phyloP scores from a whole-genome alignment of 2,113 vertebrate genomes.

The Phasianus colchicus region DNA sequence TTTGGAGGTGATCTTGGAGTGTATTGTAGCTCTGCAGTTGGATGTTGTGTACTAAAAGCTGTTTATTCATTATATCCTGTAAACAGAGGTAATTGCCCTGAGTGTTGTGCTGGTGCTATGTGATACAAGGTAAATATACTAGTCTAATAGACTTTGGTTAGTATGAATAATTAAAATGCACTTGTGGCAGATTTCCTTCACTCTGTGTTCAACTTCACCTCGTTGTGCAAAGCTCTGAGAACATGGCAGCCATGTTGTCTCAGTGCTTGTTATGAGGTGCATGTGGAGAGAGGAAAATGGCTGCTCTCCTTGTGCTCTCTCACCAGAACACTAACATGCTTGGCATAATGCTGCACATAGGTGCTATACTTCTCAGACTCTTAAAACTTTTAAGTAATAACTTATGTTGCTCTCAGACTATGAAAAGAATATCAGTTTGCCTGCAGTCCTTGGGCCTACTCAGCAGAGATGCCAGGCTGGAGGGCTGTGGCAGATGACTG shows the following conservation, averaged over 20 bases:
- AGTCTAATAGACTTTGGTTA: not conserved
- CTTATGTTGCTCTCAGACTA: too few species aligned
- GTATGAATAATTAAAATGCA: not conserved
- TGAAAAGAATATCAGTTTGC: not conserved
- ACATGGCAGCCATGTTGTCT: not conserved
- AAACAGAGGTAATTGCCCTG: conserved; percentile 1
- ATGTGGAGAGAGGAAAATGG: not conserved
- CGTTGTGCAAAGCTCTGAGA: not conserved
- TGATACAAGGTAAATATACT: not conserved
- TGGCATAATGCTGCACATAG: not conserved
- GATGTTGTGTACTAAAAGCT: not conserved
- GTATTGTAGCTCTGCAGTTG: not conserved
- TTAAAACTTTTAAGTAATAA: not conserved
- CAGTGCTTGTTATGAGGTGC: too few species aligned
- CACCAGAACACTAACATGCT: not conserved
- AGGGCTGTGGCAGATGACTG: not conserved
- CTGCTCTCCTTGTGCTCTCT: not conserved
- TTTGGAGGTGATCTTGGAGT: not conserved
- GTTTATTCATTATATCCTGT: not conserved
- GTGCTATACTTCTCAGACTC: not conserved
- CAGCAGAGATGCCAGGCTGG: not conserved
- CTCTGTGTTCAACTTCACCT: not conserved
- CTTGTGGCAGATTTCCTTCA: not conserved
- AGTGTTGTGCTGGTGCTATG: not conserved
- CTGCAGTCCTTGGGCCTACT: not conserved